Evolutionary conservation across 2,888 invertebrate species (phyloP).

Genomic region (Aporophyla nigra): DNA sequence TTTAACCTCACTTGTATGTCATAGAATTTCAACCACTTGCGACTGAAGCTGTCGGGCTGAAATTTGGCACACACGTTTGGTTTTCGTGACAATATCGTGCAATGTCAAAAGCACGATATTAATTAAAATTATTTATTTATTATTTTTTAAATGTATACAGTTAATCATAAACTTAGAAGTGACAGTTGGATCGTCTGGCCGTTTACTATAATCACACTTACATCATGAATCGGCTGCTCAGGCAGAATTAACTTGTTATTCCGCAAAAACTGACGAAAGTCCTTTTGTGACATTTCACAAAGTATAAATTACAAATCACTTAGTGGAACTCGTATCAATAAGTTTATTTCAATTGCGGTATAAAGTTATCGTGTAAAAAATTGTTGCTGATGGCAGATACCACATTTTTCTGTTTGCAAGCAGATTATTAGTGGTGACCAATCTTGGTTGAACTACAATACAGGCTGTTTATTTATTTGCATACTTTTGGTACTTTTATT

Average conservation of each 20-base stretch:
- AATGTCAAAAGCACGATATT: no score
- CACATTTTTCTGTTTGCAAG: slow-evolving; percentile 43
- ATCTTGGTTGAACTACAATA: slow-evolving; percentile 7
- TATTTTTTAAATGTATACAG: no score
- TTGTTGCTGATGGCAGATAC: slow-evolving; percentile 34
- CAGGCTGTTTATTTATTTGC: slow-evolving; percentile 8
- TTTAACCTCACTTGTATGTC: no score
- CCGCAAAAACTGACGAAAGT: slow-evolving; percentile 41
- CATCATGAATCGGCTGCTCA: slow-evolving; percentile 75
- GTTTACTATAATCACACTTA: slow-evolving; percentile 62
- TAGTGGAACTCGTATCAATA: slow-evolving; percentile 11
- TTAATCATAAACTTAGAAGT: no score
- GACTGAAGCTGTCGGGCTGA: no score
- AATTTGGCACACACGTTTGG: no score
- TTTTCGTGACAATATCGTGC: no score
- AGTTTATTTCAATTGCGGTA: slow-evolving; percentile 35
- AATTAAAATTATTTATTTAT: no score
- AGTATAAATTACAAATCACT: slow-evolving; percentile 38
- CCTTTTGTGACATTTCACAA: slow-evolving; percentile 34
- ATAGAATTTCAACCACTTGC: no score
- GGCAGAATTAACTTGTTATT: slow-evolving; percentile 70
- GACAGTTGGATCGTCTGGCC: no score
- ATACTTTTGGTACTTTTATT: no score
- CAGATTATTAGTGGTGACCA: slow-evolving; percentile 21
- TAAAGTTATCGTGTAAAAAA: slow-evolving; percentile 31